Evolutionary conservation across 2,888 invertebrate genomes (phyloP), one percentile per base, ranked within the genome.

Genomic region (Epinotia ramella): DNA sequence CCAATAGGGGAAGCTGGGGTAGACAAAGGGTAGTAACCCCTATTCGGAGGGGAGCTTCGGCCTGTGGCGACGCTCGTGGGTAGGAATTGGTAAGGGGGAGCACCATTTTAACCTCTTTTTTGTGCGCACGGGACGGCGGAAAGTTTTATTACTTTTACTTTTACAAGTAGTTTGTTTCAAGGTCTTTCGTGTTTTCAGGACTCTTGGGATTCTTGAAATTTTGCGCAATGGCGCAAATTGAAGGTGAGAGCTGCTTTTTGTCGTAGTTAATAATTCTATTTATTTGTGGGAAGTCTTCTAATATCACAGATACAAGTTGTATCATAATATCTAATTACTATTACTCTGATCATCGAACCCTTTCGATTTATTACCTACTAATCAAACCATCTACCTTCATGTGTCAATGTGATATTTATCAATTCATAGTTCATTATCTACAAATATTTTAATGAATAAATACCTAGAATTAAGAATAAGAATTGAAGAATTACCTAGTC

Each of bases 1-100:
- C 87, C 83, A 84, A 84, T 89, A 90, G 88, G 92, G 91, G 91
- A 90, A 88, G 90, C 88, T 87, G 87, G 89, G 91, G 91, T 87
- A 91, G 90, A 91, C 94, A 94, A 93, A 93, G 93, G 93, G 94
- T 92, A 92, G 90, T 90, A 91, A 89, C 93, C 93, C 94, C 90
- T 89, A 88, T 87, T 84, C 91, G 85, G 89, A 93, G 93, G 93
- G 93, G 92, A 89, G 89, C 87, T 84, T 85, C 88, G 87, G 89
- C 90, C 90, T 89, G 89, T 89, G 90, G 90, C 89, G 89, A 88
- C 86, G 85, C 85, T 82, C 86, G 87, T 89, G 86, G 89, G 89
- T 86, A 88, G 89, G 90, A 73, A 70, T 77, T 73, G 68, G 75
- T 73, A 62, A 72, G 69, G 70, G 76, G 76, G 78, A 77, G 65